phyloP scores from a whole-genome alignment of 2,113 vertebrate species.

The Taurulus bubalis region DNA sequence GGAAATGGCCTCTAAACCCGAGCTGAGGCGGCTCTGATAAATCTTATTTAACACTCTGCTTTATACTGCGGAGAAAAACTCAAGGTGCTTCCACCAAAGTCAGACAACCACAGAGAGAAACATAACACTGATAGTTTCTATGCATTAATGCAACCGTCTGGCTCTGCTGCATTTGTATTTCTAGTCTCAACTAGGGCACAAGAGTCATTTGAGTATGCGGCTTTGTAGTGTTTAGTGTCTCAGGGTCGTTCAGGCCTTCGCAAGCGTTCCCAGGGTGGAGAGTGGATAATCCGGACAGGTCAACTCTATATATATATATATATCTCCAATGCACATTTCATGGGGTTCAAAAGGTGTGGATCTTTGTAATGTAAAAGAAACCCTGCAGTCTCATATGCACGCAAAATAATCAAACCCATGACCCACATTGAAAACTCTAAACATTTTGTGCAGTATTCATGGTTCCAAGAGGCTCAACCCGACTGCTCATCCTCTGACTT shows the following conservation, averaged over 20 bases:
- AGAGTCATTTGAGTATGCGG: conserved; percentile 25
- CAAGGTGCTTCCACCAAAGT: conserved; percentile 44
- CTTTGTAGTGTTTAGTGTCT: conserved; percentile 22
- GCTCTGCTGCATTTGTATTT: conserved; percentile 25
- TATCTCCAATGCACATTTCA: not conserved
- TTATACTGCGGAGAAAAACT: conserved; percentile 47
- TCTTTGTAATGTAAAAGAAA: not conserved
- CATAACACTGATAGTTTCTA: conserved; percentile 27
- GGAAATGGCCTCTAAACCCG: conserved; percentile 79
- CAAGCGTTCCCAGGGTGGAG: not conserved
- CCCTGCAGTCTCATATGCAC: not conserved
- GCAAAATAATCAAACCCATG: not conserved
- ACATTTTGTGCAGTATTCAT: not conserved
- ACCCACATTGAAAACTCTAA: not conserved
- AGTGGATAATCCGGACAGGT: not conserved
- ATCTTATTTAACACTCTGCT: conserved; percentile 76
- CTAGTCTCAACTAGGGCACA: not conserved
- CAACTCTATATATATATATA: no score
- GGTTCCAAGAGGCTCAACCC: not conserved
- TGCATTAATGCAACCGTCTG: conserved; percentile 24
- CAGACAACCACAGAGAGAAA: conserved; percentile 45
- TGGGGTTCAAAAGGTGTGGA: not conserved
- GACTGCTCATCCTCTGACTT: not conserved
- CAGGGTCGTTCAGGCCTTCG: not conserved
- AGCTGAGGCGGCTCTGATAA: conserved; percentile 64